Evolutionary conservation across 2,888 invertebrate species (phyloP).

Genomic region (Ligdia adustata): DNA sequence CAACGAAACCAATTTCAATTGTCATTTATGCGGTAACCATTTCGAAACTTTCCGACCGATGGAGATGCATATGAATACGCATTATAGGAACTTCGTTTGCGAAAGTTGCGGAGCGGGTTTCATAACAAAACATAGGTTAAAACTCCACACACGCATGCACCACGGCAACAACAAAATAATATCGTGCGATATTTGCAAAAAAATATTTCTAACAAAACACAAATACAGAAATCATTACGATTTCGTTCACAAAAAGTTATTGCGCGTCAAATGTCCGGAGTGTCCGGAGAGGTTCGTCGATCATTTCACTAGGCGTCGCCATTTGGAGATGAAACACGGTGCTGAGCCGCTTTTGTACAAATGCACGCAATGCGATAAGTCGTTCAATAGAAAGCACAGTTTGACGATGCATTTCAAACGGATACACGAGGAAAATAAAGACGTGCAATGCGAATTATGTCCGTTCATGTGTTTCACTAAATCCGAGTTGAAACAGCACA

Average conservation of each 20-base stretch:
- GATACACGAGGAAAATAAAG: constrained; percentile 62
- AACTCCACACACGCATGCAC: constrained; percentile 63
- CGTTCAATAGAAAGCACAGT: constrained; percentile 54
- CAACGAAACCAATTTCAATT: constrained; percentile 50
- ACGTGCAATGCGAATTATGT: constrained; percentile 42
- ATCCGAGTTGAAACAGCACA: constrained; percentile 59
- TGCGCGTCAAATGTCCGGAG: constrained; percentile 63
- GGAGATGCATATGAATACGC: constrained; percentile 68
- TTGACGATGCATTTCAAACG: constrained; percentile 65
- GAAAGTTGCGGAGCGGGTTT: constrained; percentile 69
- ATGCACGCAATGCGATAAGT: constrained; percentile 66
- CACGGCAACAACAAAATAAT: constrained; percentile 40
- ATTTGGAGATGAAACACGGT: constrained; percentile 63
- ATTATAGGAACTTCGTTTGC: constrained; percentile 71
- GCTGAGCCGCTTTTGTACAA: constrained; percentile 57
- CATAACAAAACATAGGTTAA: constrained; percentile 62
- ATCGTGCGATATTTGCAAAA: constrained; percentile 59
- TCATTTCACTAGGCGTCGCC: constrained; percentile 65
- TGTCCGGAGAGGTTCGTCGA: constrained; percentile 65
- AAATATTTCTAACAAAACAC: constrained; percentile 55
- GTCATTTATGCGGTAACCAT: constrained; percentile 61
- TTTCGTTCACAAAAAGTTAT: constrained; percentile 59
- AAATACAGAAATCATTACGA: constrained; percentile 64
- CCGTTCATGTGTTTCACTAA: constrained; percentile 65
- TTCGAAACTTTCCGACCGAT: constrained; percentile 72